Percentiles rank a stretch among this genome's conserved stretches.
phyloP scores from a whole-genome alignment of 2,888 invertebrate genomes.

The Physocephala rufipes region DNA sequence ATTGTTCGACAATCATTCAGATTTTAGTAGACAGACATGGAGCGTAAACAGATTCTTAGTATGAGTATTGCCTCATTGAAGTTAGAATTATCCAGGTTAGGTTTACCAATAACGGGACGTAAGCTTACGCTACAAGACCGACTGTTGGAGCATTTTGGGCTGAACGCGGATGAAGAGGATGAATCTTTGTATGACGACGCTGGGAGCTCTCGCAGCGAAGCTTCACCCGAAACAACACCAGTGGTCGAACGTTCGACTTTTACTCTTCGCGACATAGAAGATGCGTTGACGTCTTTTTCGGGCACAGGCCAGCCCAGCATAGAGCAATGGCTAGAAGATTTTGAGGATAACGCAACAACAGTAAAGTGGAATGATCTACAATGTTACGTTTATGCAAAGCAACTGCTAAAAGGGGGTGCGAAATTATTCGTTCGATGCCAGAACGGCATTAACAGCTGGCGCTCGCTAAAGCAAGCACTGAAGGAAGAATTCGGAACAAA shows the following conservation, averaged over 20 bases:
- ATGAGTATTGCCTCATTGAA: too few relatives aligned
- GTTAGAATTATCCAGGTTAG: too few relatives aligned
- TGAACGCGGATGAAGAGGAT: neutral
- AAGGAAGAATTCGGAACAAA: conserved; percentile 24
- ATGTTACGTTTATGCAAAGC: conserved; percentile 28
- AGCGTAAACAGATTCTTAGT: too few relatives aligned
- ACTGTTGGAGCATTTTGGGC: neutral
- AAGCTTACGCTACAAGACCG: conserved; percentile 16
- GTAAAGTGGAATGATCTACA: conserved; percentile 30
- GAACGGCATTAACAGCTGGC: conserved; percentile 25
- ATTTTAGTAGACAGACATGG: too few relatives aligned
- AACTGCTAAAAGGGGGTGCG: conserved; percentile 28
- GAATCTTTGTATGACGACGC: neutral
- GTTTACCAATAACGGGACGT: neutral
- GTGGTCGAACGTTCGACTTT: conserved; percentile 16
- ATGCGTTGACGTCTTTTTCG: conserved; percentile 13
- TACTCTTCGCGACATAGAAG: conserved; percentile 30
- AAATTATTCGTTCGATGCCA: conserved; percentile 34
- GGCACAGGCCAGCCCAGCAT: conserved; percentile 29
- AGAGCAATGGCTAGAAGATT: conserved; percentile 24
- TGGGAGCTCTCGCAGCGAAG: neutral
- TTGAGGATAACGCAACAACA: conserved; percentile 28
- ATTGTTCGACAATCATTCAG: too few relatives aligned
- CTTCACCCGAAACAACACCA: neutral
- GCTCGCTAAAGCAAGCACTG: conserved; percentile 20